phyloP scores from a whole-genome alignment of 2,888 invertebrate genomes.

The Nemurella pictetii region DNA sequence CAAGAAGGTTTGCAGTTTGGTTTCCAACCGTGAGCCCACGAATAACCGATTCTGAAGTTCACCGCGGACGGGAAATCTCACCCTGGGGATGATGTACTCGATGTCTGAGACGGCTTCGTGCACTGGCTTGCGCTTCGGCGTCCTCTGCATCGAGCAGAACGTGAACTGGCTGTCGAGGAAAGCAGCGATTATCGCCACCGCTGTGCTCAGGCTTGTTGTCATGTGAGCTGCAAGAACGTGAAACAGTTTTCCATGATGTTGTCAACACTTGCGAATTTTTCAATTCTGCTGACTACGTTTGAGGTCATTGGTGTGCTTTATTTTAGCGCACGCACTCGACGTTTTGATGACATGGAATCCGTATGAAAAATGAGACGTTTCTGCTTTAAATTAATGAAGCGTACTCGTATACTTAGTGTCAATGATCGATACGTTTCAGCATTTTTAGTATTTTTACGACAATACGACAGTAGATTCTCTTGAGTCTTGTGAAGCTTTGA shows the following conservation, averaged over 20 bases:
- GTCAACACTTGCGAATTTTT: too few species aligned
- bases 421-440: not conserved
- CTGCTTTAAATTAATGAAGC: not conserved
- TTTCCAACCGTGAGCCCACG: too few species aligned
- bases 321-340: not conserved
- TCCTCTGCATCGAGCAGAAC: conserved; percentile 54
- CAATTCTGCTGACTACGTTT: not conserved
- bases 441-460: too few species aligned
- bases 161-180: conserved; percentile 57
- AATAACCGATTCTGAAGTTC: too few species aligned
- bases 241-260: conserved; percentile 32
- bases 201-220: conserved; percentile 54
- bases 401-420: too few species aligned
- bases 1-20: too few species aligned
- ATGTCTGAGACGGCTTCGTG: conserved; percentile 53
- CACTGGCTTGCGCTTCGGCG: conserved; percentile 37
- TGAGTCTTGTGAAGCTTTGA: too few species aligned
- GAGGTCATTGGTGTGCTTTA: not conserved
- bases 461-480: too few species aligned
- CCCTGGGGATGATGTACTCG: conserved; percentile 59
- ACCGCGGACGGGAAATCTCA: too few species aligned
- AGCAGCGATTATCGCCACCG: conserved; percentile 53
- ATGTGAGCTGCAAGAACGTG: conserved; percentile 53
- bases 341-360: not conserved
- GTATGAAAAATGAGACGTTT: not conserved